Evolutionary conservation across 2,888 invertebrate genomes (phyloP), one percentile per base, ranked within the genome.

Genomic region (Mycogona germanica): DNA sequence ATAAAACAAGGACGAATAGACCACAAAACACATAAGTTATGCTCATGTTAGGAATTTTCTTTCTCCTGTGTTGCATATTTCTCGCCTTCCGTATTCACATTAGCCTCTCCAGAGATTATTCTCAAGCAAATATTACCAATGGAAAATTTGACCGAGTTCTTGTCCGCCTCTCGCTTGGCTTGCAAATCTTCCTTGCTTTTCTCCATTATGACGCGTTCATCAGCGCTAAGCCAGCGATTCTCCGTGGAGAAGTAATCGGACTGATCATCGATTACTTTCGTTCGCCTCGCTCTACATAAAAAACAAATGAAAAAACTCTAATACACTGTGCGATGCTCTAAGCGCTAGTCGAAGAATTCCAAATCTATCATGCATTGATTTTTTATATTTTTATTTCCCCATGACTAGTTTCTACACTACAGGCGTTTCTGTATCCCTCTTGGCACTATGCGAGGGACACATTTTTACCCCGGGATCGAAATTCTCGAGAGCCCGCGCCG

Each of bases 241-340:
- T 82, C 77, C 64, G 81, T 79, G 68, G 63, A 61, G 63, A 88
- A 97, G 70, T 96, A 96, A 69, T 96, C 96, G 59, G 84, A 80
- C 67, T 96, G 91, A 67, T 96, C 96, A 68, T 97, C 96, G 42
- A 86, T 87, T 5, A 92, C 86, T 65, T 78, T 79, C 0, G 75
- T 75, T 53, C 85, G 77, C 37, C 78, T 76, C 61, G 80, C 80
- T 65, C 86, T 84, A 63, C 25, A 67, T 29, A 44, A 47, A 32
- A 12, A 7, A 44, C 26, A 12, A 28, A 5, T 17, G 17, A 40
- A 37, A n/a, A 14, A 3, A 1, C 17, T 25, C 5, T 32, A 25
- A n/a, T 5, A 17, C 40, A 19, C 28, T 5, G 35, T 12, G 30
- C 14, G 28, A 53, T 19, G 19, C 17, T 14, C 12, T 42, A 14